phyloP scores from a whole-genome alignment of 2,888 invertebrate genomes.

The Acleris laterana region DNA sequence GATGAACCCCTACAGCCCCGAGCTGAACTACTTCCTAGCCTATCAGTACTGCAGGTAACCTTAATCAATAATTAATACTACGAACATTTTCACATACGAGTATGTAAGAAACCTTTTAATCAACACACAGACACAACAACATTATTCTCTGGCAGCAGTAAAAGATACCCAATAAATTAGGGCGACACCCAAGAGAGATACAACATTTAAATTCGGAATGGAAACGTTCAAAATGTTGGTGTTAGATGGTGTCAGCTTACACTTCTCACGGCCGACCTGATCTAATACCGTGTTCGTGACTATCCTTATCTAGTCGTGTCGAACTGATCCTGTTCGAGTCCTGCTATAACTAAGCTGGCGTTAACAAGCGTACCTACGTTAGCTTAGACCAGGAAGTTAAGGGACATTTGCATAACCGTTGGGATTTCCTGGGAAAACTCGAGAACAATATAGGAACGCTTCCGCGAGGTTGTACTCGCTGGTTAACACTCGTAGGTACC shows the following conservation, averaged over 20 bases:
- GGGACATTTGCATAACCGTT: constrained; percentile 77
- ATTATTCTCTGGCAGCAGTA: too few relatives aligned
- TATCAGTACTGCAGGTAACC: constrained; percentile 91
- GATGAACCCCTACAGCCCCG: constrained; percentile 94
- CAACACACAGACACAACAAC: too few relatives aligned
- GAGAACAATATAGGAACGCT: constrained; percentile 67
- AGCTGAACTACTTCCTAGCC: constrained; percentile 93
- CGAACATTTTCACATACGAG: too few relatives aligned
- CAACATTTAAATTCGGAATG: background rate
- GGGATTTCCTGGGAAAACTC: constrained; percentile 65
- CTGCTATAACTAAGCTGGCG: constrained; percentile 61
- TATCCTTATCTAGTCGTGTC: constrained; percentile 70
- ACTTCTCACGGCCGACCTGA: constrained; percentile 32
- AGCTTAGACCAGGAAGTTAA: constrained; percentile 66
- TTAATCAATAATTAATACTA: constrained; percentile 39
- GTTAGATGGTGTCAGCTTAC: constrained; percentile 21
- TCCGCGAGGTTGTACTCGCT: constrained; percentile 53
- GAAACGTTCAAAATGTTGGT: constrained; percentile 17
- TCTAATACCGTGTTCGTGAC: constrained; percentile 70
- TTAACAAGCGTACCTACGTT: constrained; percentile 63
- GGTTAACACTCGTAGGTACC: constrained; percentile 45
- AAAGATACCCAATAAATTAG: too few relatives aligned
- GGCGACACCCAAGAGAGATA: too few relatives aligned
- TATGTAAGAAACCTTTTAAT: too few relatives aligned
- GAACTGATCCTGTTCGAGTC: constrained; percentile 63